Evolutionary conservation across 2,888 invertebrate species (phyloP).

Genomic region (Caenorhabditis sp.): DNA sequence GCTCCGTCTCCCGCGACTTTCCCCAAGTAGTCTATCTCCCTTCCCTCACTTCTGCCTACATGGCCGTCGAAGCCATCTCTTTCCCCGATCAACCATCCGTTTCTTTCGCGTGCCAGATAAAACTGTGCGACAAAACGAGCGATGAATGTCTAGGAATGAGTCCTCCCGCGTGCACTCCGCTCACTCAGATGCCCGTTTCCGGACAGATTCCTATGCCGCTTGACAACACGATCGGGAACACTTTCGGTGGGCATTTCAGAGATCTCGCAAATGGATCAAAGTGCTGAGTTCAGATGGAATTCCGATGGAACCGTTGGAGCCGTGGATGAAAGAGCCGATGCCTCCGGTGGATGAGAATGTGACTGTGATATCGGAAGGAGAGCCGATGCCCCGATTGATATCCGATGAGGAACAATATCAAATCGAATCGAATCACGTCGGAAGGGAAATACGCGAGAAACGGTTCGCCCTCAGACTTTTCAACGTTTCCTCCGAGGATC

Average conservation of each 20-base stretch:
- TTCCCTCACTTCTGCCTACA: conserved; percentile 71
- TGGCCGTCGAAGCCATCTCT: conserved; percentile 72
- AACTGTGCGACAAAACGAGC: conserved; percentile 73
- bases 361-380: neutral
- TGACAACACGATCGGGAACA: conserved; percentile 38
- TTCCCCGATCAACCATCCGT: conserved; percentile 74
- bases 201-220: conserved; percentile 35
- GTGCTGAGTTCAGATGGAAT: conserved; percentile 32
- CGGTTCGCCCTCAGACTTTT: conserved; percentile 31
- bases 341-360: conserved; percentile 26
- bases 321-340: conserved; percentile 56
- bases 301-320: conserved; percentile 47
- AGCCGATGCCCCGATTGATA: conserved; percentile 38
- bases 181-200: conserved; percentile 24
- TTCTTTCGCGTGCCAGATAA: conserved; percentile 76
- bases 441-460: conserved; percentile 14
- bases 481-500: conserved; percentile 35
- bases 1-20: conserved; percentile 68
- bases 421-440: conserved; percentile 49
- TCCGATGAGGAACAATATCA: conserved; percentile 38
- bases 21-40: conserved; percentile 72
- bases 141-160: conserved; percentile 75
- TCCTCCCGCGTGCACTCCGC: conserved; percentile 46
- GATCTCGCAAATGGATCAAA: neutral
- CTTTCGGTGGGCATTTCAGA: conserved; percentile 25